Base-by-base conservation (phyloP, 35 echinoderm and acorn worm genomes). In the Hemicentrotus pulcherrimus region DNA sequence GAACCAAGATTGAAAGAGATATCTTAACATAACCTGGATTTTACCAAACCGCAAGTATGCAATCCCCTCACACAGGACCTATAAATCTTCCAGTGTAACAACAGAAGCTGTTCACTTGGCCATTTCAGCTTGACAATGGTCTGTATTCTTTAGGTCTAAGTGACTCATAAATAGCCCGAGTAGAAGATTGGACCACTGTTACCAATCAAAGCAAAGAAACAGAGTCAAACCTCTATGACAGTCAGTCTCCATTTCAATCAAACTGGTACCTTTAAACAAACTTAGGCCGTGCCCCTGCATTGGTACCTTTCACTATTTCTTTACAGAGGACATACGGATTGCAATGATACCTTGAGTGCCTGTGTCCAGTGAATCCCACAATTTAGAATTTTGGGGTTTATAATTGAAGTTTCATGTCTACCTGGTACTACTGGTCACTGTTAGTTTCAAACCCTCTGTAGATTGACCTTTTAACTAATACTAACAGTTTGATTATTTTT, bases 91-190 rank as follows among this genome's bases (percentile, higher is more conserved):
- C 0, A 41, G 46, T 33, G 32, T 90, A 90, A 90, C 88, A 90
- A 90, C 46, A 33, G 46, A 35, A 90, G 8, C 88, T 47, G 45
- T 90, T 90, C 88, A 90, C 31, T 90, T 24, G 88, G 88, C 32
- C 31, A 33, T 47, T 90, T 47, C 6, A 32, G 88, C 32, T 90
- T 45, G 32, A 90, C 88, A 90, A 90, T 45, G 88, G 88, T 11
- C 33, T 15, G 32, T 90, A 90, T 90, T 90, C 88, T 90, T 90
- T 45, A 32, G 12, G 0, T 32, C 14, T 19, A 90, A 90, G 88
- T 90, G 88, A 90, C 88, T 90, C 88, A 90, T 24, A 90, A 90
- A 90, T 46, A 78, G 65, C 65, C 65, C 65, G 9, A 78, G 65
- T 28, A 22, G 22, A 78, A 78, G 24, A 78, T 78, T 78, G 19